A percentile compares a stretch with the other conserved stretches of the same genome.
Evolutionary conservation across 1,140 invertebrate genomes (phyloP).

Genomic region (Lordiphosa stackelbergi): DNA sequence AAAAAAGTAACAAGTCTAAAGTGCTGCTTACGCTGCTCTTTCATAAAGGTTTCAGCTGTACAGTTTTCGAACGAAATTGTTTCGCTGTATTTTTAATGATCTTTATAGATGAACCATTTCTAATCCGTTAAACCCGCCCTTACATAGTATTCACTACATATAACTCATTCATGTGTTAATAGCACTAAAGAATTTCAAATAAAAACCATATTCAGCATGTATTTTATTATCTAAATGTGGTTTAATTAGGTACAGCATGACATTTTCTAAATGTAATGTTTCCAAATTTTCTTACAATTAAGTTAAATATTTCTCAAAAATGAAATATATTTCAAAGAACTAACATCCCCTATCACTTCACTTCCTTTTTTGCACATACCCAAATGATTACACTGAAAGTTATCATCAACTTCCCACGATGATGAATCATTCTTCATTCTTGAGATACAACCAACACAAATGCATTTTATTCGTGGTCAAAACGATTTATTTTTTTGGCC

Average conservation of each 20-base stretch:
- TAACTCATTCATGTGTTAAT: no score
- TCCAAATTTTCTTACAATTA: no score
- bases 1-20: no score
- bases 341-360: not conserved
- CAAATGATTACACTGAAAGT: not conserved
- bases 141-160: no score
- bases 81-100: no score
- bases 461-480: constrained; percentile 40
- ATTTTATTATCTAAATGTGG: not conserved
- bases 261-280: not conserved
- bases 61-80: no score
- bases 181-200: no score
- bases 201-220: constrained; percentile 7
- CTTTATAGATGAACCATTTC: no score
- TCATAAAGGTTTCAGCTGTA: no score
- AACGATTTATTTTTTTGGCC: constrained; percentile 24
- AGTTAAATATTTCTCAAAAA: no score
- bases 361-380: not conserved
- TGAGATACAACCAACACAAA: constrained; percentile 20
- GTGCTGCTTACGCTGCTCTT: no score
- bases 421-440: constrained; percentile 31
- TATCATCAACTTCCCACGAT: constrained; percentile 2
- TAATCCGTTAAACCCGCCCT: no score
- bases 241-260: constrained; percentile 4
- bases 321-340: not conserved